Evolutionary conservation across 2,888 invertebrate genomes (phyloP).

Genomic region (Tholera decimalis): DNA sequence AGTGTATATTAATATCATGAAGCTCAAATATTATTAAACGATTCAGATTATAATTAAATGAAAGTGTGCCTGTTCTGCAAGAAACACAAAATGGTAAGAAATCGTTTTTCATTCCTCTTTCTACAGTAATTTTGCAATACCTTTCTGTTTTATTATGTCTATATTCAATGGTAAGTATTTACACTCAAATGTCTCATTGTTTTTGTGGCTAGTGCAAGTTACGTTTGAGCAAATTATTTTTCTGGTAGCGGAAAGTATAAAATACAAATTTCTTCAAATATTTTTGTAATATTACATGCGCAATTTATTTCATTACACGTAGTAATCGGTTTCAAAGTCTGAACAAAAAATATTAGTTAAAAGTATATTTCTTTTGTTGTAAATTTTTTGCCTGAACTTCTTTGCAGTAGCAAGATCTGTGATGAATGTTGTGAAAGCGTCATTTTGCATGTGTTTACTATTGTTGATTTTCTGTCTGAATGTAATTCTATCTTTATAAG

Average conservation of each 20-base stretch:
- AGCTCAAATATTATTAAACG: constrained; percentile 8
- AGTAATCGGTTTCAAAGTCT: background rate
- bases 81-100: constrained; percentile 9
- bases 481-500: constrained; percentile 14
- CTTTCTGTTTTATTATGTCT: background rate
- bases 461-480: constrained; percentile 15
- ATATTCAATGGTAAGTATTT: background rate
- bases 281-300: constrained; percentile 24
- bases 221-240: constrained; percentile 15
- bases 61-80: constrained; percentile 11
- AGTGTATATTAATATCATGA: constrained; percentile 1
- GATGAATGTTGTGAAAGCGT: constrained; percentile 16
- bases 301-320: constrained; percentile 12
- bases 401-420: constrained; percentile 7
- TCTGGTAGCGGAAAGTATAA: constrained; percentile 26
- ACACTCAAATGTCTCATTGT: background rate
- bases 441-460: constrained; percentile 12
- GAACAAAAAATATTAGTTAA: constrained; percentile 7
- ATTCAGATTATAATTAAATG: constrained; percentile 2
- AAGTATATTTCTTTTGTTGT: constrained; percentile 7
- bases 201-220: constrained; percentile 7
- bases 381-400: constrained; percentile 10
- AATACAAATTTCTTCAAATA: constrained; percentile 22
- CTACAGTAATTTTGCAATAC: constrained; percentile 6
- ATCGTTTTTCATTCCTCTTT: constrained; percentile 9